These are phyloP conservation scores for Catharus bicknelli DNA, from an alignment of 2,113 vertebrate genomes.

Conservation along the genomic window DNA sequence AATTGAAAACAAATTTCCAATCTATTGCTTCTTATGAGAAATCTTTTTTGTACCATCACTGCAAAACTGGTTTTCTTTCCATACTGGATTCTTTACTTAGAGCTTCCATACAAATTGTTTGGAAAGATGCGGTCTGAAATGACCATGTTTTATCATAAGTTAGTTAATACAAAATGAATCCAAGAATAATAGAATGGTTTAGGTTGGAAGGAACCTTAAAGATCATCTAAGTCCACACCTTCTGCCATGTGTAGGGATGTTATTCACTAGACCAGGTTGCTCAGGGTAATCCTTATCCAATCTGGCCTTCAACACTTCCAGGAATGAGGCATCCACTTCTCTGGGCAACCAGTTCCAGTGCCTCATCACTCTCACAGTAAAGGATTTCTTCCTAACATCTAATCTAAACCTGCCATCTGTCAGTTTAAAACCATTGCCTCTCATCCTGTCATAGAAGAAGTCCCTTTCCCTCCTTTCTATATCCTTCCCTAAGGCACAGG, in stretches of 20 bases:
- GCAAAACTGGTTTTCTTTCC: background rate
- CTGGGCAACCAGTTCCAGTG: background rate
- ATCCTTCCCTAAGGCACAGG: background rate
- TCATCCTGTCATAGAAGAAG: no score
- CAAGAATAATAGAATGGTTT: background rate
- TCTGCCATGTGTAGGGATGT: background rate
- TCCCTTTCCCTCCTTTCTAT: background rate
- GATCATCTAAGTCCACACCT: no score
- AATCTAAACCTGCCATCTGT: background rate
- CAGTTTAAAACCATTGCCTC: background rate
- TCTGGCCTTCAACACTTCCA: background rate
- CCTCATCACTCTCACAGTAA: background rate
- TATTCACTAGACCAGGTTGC: rapidly evolving
- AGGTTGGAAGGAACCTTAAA: background rate
- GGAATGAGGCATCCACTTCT: background rate
- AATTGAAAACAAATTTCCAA: background rate
- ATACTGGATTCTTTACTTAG: background rate
- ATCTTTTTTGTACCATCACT: background rate
- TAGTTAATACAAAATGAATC: background rate
- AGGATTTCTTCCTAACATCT: background rate
- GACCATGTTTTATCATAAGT: background rate
- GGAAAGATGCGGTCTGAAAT: background rate
- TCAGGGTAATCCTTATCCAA: background rate
- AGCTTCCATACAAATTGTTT: background rate
- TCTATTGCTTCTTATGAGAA: background rate